These are phyloP conservation scores for Zaprionus nigranus DNA, from an alignment of 1,140 invertebrate species.

Conservation along the genomic window DNA sequence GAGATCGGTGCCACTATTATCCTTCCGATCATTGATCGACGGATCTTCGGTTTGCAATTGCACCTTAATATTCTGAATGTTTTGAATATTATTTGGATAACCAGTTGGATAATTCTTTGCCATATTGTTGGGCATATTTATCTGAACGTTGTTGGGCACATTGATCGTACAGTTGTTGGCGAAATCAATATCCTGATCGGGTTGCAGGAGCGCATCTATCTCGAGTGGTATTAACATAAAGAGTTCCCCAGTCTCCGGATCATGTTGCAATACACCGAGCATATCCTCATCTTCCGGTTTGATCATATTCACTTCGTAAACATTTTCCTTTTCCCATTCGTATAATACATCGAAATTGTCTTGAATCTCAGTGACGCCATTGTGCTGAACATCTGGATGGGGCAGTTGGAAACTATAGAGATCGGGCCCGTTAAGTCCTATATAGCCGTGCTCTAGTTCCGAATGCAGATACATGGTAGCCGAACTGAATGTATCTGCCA, in stretches of 20 bases:
- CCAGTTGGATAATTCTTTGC: no score
- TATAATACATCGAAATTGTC: background rate
- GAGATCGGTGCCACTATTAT: background rate
- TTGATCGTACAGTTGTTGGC: background rate
- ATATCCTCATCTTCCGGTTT: background rate
- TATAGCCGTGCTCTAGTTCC: constrained; percentile 12
- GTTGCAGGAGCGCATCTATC: constrained; percentile 42
- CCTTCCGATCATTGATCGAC: background rate
- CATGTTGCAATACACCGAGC: constrained; percentile 25
- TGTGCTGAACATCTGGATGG: background rate
- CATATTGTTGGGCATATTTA: no score
- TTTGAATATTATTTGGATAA: background rate
- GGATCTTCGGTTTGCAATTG: background rate
- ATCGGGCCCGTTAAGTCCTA: constrained; percentile 28
- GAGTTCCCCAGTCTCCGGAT: constrained; percentile 46
- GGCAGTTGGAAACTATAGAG: constrained; percentile 43
- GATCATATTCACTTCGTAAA: constrained; percentile 26
- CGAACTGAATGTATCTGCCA: constrained; percentile 37
- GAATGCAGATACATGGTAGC: constrained; percentile 37
- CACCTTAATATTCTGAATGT: background rate
- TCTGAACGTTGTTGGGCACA: background rate
- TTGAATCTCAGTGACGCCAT: background rate
- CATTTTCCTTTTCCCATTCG: constrained; percentile 19
- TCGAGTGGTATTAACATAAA: constrained; percentile 58
- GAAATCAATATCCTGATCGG: background rate